phyloP scores from a whole-genome alignment of 2,113 vertebrate genomes.

The Empidonax alnorum region DNA sequence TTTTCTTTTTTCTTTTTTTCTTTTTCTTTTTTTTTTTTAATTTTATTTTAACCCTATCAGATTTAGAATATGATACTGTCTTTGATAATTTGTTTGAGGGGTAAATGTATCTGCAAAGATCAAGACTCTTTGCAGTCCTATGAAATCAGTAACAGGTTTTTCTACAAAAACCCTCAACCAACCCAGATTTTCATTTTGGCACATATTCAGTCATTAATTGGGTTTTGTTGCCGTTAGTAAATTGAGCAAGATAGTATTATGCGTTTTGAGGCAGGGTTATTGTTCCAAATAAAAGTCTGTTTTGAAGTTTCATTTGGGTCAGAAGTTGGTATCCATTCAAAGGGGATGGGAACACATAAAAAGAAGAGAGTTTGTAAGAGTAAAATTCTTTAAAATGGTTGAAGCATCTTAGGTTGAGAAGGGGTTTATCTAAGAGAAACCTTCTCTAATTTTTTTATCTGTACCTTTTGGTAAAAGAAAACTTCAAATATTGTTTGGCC shows the following conservation, averaged over 20 bases:
- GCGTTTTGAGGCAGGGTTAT: constrained; percentile 22
- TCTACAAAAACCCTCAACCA: not conserved
- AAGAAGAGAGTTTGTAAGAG: not conserved
- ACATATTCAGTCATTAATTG: constrained; percentile 20
- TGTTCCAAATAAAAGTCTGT: constrained; percentile 30
- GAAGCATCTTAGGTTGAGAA: not conserved
- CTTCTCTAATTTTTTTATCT: not conserved
- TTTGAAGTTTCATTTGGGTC: constrained; percentile 18
- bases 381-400: not conserved
- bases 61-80: not conserved
- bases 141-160: not conserved
- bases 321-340: constrained; percentile 13
- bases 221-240: constrained; percentile 51
- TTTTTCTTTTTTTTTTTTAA: not conserved
- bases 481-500: not conserved
- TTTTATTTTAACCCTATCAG: not conserved
- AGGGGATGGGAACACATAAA: not conserved
- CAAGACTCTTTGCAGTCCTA: not conserved
- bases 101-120: not conserved
- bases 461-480: not conserved
- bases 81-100: not conserved
- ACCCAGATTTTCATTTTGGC: constrained; percentile 41
- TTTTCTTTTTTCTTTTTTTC: not conserved
- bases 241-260: constrained; percentile 30
- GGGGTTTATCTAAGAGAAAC: not conserved